Evolutionary conservation across 2,797 vertebrate genomes (phyloP), one percentile per base, ranked within the genome.

Genomic region (Poeciliopsis infans): DNA sequence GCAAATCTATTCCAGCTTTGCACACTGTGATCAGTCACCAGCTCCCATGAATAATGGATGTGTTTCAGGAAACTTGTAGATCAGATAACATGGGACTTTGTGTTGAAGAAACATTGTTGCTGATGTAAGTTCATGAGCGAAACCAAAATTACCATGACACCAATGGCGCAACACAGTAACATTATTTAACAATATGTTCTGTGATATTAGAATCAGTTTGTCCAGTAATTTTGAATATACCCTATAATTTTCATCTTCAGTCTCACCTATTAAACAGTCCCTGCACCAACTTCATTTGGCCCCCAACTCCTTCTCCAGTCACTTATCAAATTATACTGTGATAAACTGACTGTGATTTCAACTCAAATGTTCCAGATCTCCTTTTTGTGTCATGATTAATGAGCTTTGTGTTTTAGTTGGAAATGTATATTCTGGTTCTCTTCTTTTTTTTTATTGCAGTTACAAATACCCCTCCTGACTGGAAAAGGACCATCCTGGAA

Each of bases 21-120:
- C 68, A 72, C 68, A n/a, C 41, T 28, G 77, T 43, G 59, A 77
- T 70, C 64, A 47, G 49, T 73, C 51, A 68, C 57, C 72, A 59
- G 80, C 79, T 83, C 78, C 90, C 82, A 90, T 91, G 5, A 49
- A 85, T 92, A 82, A 90, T 90, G 31, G 81, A 92, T 77, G 47
- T 46, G 70, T 69, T 74, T 80, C 77, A 64, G 70, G 83, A 77
- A 88, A 85, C 81, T 36, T 82, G 82, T 79, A 79, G 74, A 73
- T 90, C 88, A 82, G 57, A 84, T 92, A 81, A 87, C 83, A 31
- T 39, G 0, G 28, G 25, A 41, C 81, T 84, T 80, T 45, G 51
- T 70, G 53, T 70, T 78, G n/a, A 49, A 59, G 33, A 74, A 68
- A 74, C 41, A 39, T n/a, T 79, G 76, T 23, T 72, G 70, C 39